These are phyloP conservation scores for Alcis repandata DNA, from an alignment of 2,888 invertebrate genomes.

Conservation along the genomic window DNA sequence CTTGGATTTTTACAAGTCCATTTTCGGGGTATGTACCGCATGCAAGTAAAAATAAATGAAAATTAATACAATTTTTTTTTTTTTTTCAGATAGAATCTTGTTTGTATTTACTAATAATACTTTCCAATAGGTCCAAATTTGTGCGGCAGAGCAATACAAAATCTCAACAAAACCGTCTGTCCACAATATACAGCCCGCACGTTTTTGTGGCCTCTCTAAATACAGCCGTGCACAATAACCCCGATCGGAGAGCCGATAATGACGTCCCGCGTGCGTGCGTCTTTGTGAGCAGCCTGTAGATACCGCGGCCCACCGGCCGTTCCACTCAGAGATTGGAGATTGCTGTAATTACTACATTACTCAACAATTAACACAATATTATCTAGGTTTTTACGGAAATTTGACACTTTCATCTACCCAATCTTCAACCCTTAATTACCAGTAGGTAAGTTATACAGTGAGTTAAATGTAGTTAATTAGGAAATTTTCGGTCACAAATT, in stretches of 20 bases:
- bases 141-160: slow-evolving; percentile 14
- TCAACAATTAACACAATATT: slow-evolving; percentile 9
- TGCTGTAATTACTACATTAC: slow-evolving; percentile 11
- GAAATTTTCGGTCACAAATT: too few species aligned
- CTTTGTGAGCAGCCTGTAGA: slow-evolving; percentile 61
- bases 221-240: slow-evolving; percentile 64
- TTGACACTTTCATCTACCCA: not conserved
- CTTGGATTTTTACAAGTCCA: too few species aligned
- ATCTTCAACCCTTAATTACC: not conserved
- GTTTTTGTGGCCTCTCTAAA: slow-evolving; percentile 52
- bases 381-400: not conserved
- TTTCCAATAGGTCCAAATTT: not conserved
- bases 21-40: too few species aligned
- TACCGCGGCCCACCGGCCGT: slow-evolving; percentile 16
- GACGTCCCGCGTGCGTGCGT: slow-evolving; percentile 66
- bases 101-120: too few species aligned
- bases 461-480: too few species aligned
- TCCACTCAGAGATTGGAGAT: slow-evolving; percentile 32
- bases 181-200: slow-evolving; percentile 32
- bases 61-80: too few species aligned
- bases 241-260: slow-evolving; percentile 67
- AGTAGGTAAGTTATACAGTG: not conserved
- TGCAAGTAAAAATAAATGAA: too few species aligned
- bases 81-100: too few species aligned
- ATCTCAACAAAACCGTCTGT: slow-evolving; percentile 26